Evolutionary conservation across 2,888 invertebrate genomes (phyloP).

Genomic region (Petrolisthes manimaculis): DNA sequence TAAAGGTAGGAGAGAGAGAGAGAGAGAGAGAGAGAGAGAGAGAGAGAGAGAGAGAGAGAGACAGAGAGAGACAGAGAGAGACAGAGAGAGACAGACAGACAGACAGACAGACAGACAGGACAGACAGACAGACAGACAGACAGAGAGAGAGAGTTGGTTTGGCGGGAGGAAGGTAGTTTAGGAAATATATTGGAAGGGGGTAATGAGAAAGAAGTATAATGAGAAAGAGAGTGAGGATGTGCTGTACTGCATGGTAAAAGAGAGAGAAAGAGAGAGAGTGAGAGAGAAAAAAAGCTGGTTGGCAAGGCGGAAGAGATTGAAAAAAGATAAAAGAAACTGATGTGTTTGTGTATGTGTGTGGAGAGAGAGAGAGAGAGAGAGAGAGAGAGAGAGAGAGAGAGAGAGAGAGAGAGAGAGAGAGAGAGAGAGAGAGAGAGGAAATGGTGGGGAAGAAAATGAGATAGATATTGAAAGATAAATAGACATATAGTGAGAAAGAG

Average conservation of each 20-base stretch:
- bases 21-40: conserved; percentile 22
- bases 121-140: not conserved
- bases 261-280: too few species aligned
- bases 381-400: not conserved
- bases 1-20: not conserved
- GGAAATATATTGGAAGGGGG: too few species aligned
- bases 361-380: not conserved
- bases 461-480: too few species aligned
- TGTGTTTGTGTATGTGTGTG: too few species aligned
- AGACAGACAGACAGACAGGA: not conserved
- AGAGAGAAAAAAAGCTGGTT: too few species aligned
- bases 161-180: too few species aligned
- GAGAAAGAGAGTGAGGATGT: too few species aligned
- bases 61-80: not conserved
- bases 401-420: not conserved
- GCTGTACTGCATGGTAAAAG: too few species aligned
- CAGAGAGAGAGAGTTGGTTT: too few species aligned
- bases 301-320: not conserved
- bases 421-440: not conserved
- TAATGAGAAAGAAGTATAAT: too few species aligned
- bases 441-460: not conserved
- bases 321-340: not conserved
- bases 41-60: not conserved
- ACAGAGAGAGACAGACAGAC: not conserved
- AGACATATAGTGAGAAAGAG: not conserved